These are phyloP conservation scores for Psilopsiagon aymara DNA, from an alignment of 2,113 vertebrate genomes.

Conservation along the genomic window DNA sequence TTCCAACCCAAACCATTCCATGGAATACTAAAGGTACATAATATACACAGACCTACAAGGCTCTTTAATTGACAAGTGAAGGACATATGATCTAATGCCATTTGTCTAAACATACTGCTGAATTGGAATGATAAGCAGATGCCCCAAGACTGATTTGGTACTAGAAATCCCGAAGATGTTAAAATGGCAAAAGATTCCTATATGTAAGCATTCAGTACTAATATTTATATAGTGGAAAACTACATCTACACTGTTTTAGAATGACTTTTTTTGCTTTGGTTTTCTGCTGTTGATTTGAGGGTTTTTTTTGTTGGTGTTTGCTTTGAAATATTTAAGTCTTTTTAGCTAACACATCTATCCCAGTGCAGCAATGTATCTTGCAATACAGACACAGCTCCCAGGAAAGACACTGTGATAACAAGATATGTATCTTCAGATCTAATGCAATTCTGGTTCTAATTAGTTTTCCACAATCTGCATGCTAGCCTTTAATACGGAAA, in stretches of 20 bases:
- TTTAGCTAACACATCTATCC: background rate
- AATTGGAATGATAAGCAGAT: background rate
- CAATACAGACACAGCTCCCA: background rate
- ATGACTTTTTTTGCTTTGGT: accelerated
- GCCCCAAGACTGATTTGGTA: background rate
- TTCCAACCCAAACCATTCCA: background rate
- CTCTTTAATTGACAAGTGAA: too few species aligned
- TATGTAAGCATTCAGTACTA: accelerated
- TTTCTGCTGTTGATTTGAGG: background rate
- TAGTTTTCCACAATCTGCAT: background rate
- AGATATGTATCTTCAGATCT: accelerated
- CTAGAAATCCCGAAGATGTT: background rate
- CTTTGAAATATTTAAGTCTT: background rate
- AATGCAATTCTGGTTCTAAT: background rate
- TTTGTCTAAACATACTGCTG: background rate
- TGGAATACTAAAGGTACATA: background rate
- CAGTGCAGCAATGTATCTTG: background rate
- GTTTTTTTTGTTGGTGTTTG: background rate
- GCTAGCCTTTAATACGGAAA: background rate
- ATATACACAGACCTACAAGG: accelerated
- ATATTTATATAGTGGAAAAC: background rate
- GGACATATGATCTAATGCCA: background rate
- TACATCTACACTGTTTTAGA: background rate
- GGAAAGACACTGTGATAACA: background rate
- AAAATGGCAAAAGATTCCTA: background rate